Evolutionary conservation across 1,140 invertebrate genomes (phyloP), one percentile per base, ranked within the genome.

Genomic region (Drosophila jambulina): DNA sequence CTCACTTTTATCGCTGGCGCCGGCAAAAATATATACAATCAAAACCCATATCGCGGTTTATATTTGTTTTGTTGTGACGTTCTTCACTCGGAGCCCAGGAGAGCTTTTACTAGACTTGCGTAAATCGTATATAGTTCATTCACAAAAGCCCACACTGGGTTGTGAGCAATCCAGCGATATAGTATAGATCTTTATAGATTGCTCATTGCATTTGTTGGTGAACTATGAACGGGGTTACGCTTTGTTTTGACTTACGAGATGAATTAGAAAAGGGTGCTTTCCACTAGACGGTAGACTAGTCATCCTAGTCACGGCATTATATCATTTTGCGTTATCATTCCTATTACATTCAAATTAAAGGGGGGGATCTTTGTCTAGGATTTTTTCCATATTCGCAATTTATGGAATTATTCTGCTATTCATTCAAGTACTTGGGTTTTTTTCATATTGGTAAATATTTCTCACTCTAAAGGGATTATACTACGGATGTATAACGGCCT

Each of bases 101-200:
- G 46, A 74, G 70, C 70, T 74, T 72, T 74, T 74, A 74, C 70
- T 70, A 71, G 62, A 29, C 27, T 21, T 4, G 27, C 51, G 65
- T 59, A 71, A 32, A 48, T 45, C 45, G 45, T 43, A 29, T 4
- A 10, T 51, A 34, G 12, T 72, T 72, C 70, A 74, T 74, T 74
- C 70, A 74, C 60, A 60, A 74, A 72, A 59, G 23, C 9, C 8
- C 13, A 17, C 27, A n/a, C 13, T 59, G 69, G 19, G 38, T 5
- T 69, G 64, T 69, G 68, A 58, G 69, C 25, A 58, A 48, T 58
- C 40, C n/a, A 29, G 40, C 34, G 43, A 58, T 69, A 69, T 68
- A 13, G 19, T 36, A 29, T 21, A 29, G 45, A 23, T 27, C 51
- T 51, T 51, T 19, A n/a, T 45, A 25, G 25, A 49, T 70, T 51